phyloP scores from a whole-genome alignment of 2,113 vertebrate species.

The Urocynchramus pylzowi region DNA sequence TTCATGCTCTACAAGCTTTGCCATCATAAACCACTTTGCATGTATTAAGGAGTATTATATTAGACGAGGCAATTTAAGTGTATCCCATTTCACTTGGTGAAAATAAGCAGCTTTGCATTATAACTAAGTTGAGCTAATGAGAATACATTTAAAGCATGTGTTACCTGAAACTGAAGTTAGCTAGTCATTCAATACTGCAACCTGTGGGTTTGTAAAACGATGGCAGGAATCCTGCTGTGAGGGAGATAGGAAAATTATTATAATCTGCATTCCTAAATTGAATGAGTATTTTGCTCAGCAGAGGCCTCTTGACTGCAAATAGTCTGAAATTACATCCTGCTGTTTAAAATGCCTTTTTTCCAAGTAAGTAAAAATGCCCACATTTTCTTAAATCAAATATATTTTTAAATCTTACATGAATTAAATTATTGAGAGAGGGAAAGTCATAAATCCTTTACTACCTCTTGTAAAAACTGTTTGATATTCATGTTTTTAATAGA shows the following conservation, averaged over 20 bases:
- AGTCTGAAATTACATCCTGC: conserved; percentile 71
- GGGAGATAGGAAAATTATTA: conserved; percentile 75
- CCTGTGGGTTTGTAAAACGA: conserved; percentile 54
- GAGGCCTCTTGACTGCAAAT: conserved; percentile 73
- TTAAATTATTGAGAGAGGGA: neutral
- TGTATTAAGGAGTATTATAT: conserved; percentile 63
- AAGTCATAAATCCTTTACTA: neutral
- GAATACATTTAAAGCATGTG: conserved; percentile 26
- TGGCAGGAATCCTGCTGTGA: conserved; percentile 67
- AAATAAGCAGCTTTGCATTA: conserved; percentile 62
- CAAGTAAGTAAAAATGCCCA: neutral
- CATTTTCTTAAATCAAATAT: conserved; percentile 45
- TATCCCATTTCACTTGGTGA: conserved; percentile 59
- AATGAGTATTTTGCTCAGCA: conserved; percentile 73
- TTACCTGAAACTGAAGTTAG: conserved; percentile 59
- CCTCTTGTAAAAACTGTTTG: neutral
- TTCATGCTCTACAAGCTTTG: conserved; percentile 58
- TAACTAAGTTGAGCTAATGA: conserved; percentile 58
- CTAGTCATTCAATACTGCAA: conserved; percentile 55
- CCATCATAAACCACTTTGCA: conserved; percentile 60
- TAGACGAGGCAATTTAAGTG: conserved; percentile 52
- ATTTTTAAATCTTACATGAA: neutral
- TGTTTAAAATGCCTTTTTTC: conserved; percentile 57
- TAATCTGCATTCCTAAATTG: conserved; percentile 74
- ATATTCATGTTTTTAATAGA: neutral